Conservation (phyloP, 1,140 invertebrate genomes). For the Belonocnema kinseyi region DNA sequence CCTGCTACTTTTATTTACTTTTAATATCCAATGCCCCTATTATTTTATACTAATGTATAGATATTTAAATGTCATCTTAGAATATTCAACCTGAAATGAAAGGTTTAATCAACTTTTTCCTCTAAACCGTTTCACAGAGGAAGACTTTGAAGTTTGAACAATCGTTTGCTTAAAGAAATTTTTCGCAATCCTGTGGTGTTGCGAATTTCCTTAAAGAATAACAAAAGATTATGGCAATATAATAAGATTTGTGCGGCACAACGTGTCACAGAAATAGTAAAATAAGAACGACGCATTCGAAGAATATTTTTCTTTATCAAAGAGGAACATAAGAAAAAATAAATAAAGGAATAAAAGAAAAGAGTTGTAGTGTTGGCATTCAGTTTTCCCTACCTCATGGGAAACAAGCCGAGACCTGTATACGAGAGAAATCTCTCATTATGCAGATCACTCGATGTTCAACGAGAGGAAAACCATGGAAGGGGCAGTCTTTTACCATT, state of each 20-base stretch:
- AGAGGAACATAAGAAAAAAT: constrained; percentile 8
- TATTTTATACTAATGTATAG: too few relatives aligned
- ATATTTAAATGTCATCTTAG: too few relatives aligned
- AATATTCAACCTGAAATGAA: too few relatives aligned
- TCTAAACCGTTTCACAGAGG: too few relatives aligned
- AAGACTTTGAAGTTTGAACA: too few relatives aligned
- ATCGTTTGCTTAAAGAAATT: too few relatives aligned
- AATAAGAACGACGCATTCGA: constrained; percentile 2
- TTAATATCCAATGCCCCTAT: too few relatives aligned
- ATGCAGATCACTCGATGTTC: constrained; percentile 24
- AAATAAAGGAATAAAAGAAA: background rate
- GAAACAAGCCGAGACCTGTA: constrained; percentile 1
- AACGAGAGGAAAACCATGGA: constrained; percentile 5
- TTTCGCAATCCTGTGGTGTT: too few relatives aligned
- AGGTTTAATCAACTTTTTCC: too few relatives aligned
- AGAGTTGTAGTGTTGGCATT: background rate
- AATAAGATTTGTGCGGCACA: background rate
- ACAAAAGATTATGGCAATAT: too few relatives aligned
- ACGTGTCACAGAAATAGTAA: background rate
- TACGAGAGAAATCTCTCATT: constrained; percentile 20
- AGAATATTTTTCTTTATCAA: background rate
- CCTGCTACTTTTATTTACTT: too few relatives aligned
- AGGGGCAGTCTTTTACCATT: constrained; percentile 4
- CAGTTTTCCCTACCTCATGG: constrained; percentile 15
- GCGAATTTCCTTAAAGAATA: too few relatives aligned